Evolutionary conservation across 2,113 vertebrate species (phyloP), one percentile per base, ranked within the genome.

Genomic region (Lepidothrix coronata): DNA sequence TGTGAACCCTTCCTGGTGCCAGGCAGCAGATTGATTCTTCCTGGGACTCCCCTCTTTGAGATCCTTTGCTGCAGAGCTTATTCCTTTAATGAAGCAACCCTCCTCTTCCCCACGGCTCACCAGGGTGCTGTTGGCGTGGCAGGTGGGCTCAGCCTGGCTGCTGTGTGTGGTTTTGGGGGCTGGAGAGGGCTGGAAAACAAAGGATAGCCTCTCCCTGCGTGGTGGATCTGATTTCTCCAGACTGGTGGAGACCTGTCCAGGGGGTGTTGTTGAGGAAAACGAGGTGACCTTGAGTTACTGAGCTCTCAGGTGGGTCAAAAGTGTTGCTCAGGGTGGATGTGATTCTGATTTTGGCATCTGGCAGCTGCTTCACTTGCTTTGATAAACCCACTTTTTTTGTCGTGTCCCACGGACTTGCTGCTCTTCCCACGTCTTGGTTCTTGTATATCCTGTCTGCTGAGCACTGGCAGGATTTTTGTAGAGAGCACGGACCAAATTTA

Each of bases 361-460:
- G 27, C 55, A 33, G 62, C 68, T 67, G 9, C 73, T 62, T 66
- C 18, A 3, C 63, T 54, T 72, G 16, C 35, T 19, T 63, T 10
- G 8, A 11, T 19, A 46, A 52, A 57, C 13, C 35, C 41, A 11
- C 13, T 22, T 65, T 80, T 44, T 33, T 41, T 14, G 7, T 43
- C 6, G 1, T 7, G 21, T 20, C 48, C 46, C 10, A 9, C 11
- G 67, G 30, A 14, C 9, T 71, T 27, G 19, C 35, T 51, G 44
- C 63, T 46, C 35, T 54, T 62, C 51, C 54, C 13, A 0, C n/a
- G 1, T 41, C 65, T 68, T 20, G 72, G 57, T 41, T 0, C 1
- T 9, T 8, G 55, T 0, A 1, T 14, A 9, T 43, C 62, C 22
- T 12, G 2, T 3, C 0, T 11, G 49, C 35, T 63, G 48, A 13